Conservation (phyloP, 1,140 invertebrate species). For the Theocolax elegans region DNA sequence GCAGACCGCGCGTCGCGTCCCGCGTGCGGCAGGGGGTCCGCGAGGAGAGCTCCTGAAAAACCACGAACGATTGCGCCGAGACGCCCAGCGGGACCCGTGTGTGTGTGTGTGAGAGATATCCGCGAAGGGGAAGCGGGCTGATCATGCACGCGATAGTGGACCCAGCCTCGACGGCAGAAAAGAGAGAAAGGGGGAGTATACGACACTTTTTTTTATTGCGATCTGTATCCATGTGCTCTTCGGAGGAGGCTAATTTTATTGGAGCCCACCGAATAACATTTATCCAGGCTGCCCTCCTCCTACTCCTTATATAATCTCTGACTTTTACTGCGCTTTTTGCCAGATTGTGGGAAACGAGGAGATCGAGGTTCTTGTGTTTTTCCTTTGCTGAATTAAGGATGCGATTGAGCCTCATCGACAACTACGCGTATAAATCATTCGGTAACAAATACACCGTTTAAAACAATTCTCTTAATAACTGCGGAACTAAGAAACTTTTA, state of each 20-base stretch:
- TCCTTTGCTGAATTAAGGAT: too few species aligned
- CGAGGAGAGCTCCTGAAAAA: conserved; percentile 24
- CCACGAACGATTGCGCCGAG: background rate
- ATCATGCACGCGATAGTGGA: background rate
- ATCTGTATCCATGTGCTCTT: background rate
- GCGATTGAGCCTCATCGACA: too few species aligned
- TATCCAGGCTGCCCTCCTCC: too few species aligned
- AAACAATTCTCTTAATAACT: too few species aligned
- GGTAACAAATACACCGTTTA: too few species aligned
- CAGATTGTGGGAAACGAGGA: too few species aligned
- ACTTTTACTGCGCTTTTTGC: too few species aligned
- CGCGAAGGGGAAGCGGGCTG: background rate
- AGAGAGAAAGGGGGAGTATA: too few species aligned
- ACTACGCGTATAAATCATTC: too few species aligned
- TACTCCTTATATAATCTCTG: too few species aligned
- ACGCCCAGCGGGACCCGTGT: background rate
- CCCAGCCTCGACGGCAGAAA: conserved; percentile 8
- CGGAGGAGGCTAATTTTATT: conserved; percentile 28
- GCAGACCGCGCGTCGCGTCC: conserved; percentile 37
- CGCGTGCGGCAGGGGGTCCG: conserved; percentile 12
- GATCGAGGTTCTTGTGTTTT: too few species aligned
- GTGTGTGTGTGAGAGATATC: background rate
- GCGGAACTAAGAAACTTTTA: too few species aligned
- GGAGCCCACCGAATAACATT: conserved; percentile 11
- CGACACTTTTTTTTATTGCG: conserved; percentile 14